Percentiles rank a stretch among this genome's conserved stretches.
Conservation (phyloP, 2,888 invertebrate genomes). For the Perizoma flavofasciatum region DNA sequence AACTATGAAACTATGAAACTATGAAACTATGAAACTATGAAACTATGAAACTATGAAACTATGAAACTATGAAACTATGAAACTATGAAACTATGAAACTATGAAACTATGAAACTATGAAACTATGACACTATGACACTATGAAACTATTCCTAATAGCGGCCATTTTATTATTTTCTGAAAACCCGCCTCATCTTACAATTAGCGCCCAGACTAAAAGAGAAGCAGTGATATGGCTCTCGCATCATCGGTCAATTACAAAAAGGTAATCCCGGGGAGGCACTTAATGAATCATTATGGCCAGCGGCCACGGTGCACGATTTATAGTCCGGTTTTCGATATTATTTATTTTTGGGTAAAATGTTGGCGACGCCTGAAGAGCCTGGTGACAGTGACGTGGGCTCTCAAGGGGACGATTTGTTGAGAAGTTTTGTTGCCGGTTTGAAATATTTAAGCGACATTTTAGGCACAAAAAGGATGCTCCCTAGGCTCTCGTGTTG, state of each 20-base stretch:
- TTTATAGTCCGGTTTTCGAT: conserved; percentile 64
- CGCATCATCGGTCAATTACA: conserved; percentile 83
- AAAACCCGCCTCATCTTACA: conserved; percentile 37
- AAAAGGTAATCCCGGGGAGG: conserved; percentile 82
- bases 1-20: too few relatives aligned
- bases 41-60: too few relatives aligned
- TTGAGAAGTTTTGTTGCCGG: conserved; percentile 34
- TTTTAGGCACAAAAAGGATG: conserved; percentile 29
- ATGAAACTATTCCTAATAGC: too few relatives aligned
- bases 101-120: too few relatives aligned
- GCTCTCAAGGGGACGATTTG: conserved; percentile 39
- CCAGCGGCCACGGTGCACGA: conserved; percentile 65
- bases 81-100: too few relatives aligned
- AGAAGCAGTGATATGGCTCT: conserved; percentile 76
- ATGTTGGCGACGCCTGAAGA: conserved; percentile 40
- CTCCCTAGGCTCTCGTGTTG: conserved; percentile 25
- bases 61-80: too few relatives aligned
- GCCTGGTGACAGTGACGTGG: conserved; percentile 36
- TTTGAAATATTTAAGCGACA: conserved; percentile 36
- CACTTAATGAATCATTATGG: conserved; percentile 83
- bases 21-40: too few relatives aligned
- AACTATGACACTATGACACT: too few relatives aligned
- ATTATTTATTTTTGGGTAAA: conserved; percentile 47
- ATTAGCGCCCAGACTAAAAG: conserved; percentile 56
- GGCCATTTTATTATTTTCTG: neutral